phyloP scores from a whole-genome alignment of 2,113 vertebrate genomes.

The Pseudorhombus dupliciocellatus region DNA sequence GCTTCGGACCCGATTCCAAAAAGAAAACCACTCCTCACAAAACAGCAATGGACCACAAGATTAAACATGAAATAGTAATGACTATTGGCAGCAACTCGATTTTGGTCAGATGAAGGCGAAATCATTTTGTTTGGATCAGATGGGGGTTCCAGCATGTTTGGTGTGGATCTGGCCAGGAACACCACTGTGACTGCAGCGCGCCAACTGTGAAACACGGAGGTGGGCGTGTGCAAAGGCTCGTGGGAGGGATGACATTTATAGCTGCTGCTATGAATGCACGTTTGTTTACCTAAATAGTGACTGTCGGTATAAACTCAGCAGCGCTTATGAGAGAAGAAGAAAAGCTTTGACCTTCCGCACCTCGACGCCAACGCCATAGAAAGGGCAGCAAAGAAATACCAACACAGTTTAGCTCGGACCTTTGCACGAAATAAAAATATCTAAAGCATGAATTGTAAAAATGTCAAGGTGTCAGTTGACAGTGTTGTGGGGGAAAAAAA shows the following conservation, averaged over 20 bases:
- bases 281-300: neutral
- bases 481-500: neutral
- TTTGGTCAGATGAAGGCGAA: conserved; percentile 4
- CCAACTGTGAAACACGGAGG: neutral
- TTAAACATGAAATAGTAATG: neutral
- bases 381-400: neutral
- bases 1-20: neutral
- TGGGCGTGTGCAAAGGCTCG: neutral
- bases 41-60: neutral
- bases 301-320: no score
- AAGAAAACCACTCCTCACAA: neutral
- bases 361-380: neutral
- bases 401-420: neutral
- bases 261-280: neutral
- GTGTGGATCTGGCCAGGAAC: neutral
- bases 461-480: no score
- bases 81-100: neutral
- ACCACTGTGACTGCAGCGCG: neutral
- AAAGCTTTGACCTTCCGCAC: neutral
- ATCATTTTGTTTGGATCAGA: neutral
- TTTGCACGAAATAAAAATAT: neutral
- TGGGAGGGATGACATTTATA: neutral
- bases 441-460: no score
- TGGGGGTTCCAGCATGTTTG: neutral
- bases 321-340: neutral